Evolutionary conservation across 1,140 invertebrate genomes (phyloP), one percentile per base, ranked within the genome.

Genomic region (Mycetomoellerius zeteki): DNA sequence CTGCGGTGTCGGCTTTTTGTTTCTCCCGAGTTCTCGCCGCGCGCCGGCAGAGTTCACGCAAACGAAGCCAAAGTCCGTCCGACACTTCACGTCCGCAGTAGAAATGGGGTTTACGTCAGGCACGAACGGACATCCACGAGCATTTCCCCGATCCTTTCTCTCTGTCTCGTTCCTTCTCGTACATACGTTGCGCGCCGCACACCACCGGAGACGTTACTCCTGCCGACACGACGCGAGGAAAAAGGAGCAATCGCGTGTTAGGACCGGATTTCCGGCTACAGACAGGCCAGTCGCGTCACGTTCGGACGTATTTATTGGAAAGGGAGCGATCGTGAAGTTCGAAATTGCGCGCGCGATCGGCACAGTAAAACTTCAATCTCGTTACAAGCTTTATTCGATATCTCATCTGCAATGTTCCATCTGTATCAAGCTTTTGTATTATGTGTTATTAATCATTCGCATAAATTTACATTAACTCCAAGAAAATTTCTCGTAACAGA

Each of bases 71-170:
- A 84, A 84, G 69, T 84, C 80, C 80, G 67, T 82, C 80, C 80
- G 80, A 84, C 69, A 84, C 80, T 84, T 84, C 80, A 75, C 80
- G 69, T 84, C 80, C 69, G 69, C 69, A 60, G 69, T 84, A 73
- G 80, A 84, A 84, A 84, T 84, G 69, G 80, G 80, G 80, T 84
- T 84, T 75, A 75, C 69, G 80, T 84, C 80, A 84, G 80, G 80
- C 80, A 84, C 80, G 69, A 84, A 84, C 69, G 69, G 69, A 84
- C 80, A 84, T 84, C 80, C 43, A 84, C 80, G 80, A 60, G 69
- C 80, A 81, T 69, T 75, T 84, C 56, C 80, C 80, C 67, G 24
- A 67, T 37, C 77, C 76, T 16, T 21, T 27, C 10, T 24, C 65
- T 24, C 33, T 0, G 4, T 24, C 21, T 24, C 37, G 0, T 14